Evolutionary conservation across 2,888 invertebrate species (phyloP).

Genomic region (Ctenicera cuprea): DNA sequence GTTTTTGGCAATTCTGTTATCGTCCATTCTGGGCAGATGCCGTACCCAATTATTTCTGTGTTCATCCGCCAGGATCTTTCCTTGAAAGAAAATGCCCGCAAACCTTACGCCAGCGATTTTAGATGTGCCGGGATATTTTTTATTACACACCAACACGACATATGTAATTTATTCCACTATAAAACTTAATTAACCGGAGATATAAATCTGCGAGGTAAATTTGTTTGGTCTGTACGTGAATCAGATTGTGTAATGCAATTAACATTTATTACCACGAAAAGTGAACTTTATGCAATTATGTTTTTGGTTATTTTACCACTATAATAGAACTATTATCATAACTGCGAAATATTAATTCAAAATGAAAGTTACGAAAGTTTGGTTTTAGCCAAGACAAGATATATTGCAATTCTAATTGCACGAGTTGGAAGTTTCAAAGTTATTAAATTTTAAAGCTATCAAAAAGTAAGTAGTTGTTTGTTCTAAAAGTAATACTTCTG

Average conservation of each 20-base stretch:
- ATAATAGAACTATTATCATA: not conserved
- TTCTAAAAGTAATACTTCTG: conserved; percentile 21
- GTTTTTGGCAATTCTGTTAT: conserved; percentile 36
- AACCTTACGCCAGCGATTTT: conserved; percentile 17
- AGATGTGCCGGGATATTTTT: conserved; percentile 12
- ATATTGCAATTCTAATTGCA: conserved; percentile 20
- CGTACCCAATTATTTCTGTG: conserved; percentile 29
- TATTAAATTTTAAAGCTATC: conserved; percentile 25
- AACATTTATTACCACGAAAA: conserved; percentile 10
- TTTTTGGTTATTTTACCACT: too few species aligned
- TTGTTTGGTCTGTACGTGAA: conserved; percentile 18
- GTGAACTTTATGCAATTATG: too few species aligned
- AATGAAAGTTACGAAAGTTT: not conserved
- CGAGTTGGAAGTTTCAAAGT: conserved; percentile 23
- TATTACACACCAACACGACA: conserved; percentile 7
- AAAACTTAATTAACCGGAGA: conserved; percentile 19
- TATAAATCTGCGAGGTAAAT: conserved; percentile 1
- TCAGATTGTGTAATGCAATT: conserved; percentile 24
- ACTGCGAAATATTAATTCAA: not conserved
- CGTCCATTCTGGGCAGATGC: conserved; percentile 32
- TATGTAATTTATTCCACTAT: conserved; percentile 9
- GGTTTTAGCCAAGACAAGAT: not conserved
- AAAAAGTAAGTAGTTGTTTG: conserved; percentile 22
- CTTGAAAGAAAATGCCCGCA: conserved; percentile 8
- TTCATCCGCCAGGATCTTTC: conserved; percentile 21